Base-by-base conservation (phyloP, 2,888 invertebrate genomes). In the Parnassius mnemosyne region DNA sequence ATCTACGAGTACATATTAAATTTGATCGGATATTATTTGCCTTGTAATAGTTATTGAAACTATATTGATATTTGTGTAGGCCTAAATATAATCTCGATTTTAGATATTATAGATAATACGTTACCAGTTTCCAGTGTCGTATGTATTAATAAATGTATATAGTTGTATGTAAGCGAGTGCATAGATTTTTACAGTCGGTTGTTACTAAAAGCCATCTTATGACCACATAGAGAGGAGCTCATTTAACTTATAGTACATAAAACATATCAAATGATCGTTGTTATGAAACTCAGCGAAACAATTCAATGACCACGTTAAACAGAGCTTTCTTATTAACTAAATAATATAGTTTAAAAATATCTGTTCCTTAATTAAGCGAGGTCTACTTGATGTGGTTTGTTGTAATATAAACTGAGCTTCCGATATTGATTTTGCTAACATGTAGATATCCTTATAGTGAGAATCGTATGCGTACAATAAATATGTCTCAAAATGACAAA, bases 231-330 rank as follows among this genome's bases (percentile, higher is more conserved):
- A 77, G 53, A 64, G 56, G 60, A 76, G 77, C 77, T 80, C 81
- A 80, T 81, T 80, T 81, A 84, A 82, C 83, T 74, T 83, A 85
- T 88, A 89, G 86, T 88, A 89, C 87, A 89, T 85, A 77, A 86
- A 85, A 90, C 90, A 90, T 90, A 90, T 89, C 90, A 90, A 81
- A 81, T 74, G 70, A 74, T 82, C 77, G 75, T 81, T 82, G 74
- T 77, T 79, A 71, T 76, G 68, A 60, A 68, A 66, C 68, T 64
- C 64, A 51, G 65, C 66, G 61, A 66, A 61, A 52, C 56, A 65
- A 72, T 58, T 67, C 71, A 69, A 65, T 73, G 71, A 70, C 76
- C 70, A 74, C 68, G 67, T 73, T 77, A 72, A 72, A 63, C 66
- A 70, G 69, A 70, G 51, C 54, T 59, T 63, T 65, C 60, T 65